Percentiles rank a stretch among this genome's conserved stretches.
Evolutionary conservation across 1,140 invertebrate species (phyloP).

Genomic region (Melitaea cinxia): DNA sequence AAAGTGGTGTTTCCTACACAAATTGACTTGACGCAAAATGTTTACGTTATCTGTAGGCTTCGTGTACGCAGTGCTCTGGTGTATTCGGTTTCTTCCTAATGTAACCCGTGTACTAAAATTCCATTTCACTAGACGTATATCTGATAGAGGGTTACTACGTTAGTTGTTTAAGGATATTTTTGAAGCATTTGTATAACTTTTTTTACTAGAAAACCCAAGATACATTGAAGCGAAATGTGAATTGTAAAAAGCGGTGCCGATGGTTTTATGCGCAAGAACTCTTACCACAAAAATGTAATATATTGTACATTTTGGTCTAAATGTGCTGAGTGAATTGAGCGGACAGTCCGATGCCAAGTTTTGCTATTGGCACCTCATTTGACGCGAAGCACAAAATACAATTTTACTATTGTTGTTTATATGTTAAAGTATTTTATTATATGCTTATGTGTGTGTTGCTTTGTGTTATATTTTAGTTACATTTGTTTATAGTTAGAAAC

Average conservation of each 20-base stretch:
- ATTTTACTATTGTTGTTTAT: conserved; percentile 69
- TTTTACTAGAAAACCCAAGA: conserved; percentile 77
- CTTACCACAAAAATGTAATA: conserved; percentile 78
- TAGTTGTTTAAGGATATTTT: conserved; percentile 81
- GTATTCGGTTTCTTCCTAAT: conserved; percentile 72
- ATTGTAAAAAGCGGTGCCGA: conserved; percentile 74
- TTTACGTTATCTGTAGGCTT: conserved; percentile 69
- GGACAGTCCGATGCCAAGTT: conserved; percentile 75
- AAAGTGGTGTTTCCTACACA: conserved; percentile 68
- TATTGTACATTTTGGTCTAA: conserved; percentile 82
- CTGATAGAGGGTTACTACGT: conserved; percentile 70
- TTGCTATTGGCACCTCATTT: conserved; percentile 75
- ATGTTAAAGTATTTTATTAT: conserved; percentile 73
- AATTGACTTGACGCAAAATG: conserved; percentile 66
- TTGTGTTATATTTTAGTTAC: conserved; percentile 74
- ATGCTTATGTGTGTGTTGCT: conserved; percentile 77
- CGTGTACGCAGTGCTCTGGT: conserved; percentile 47
- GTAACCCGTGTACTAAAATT: conserved; percentile 66
- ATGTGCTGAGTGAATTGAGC: conserved; percentile 78
- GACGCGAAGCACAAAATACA: conserved; percentile 63
- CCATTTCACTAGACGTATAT: conserved; percentile 71
- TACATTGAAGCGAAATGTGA: conserved; percentile 69
- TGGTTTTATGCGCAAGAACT: conserved; percentile 75
- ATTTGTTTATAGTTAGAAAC: conserved; percentile 75
- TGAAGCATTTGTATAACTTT: conserved; percentile 82